phyloP scores from a whole-genome alignment of 2,888 invertebrate genomes.

The Lepidochitona cinerea region DNA sequence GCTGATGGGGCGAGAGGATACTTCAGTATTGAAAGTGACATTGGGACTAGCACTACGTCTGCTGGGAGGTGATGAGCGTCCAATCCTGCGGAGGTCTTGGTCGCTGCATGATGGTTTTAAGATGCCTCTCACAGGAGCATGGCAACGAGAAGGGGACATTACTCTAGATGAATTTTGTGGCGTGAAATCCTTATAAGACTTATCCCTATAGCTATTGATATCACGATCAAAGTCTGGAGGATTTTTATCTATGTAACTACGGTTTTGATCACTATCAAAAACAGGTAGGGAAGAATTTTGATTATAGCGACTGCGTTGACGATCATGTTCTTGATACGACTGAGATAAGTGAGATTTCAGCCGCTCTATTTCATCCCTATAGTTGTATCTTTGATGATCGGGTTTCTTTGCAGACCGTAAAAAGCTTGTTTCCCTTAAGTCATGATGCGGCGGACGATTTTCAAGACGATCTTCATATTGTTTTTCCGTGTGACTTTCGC shows the following conservation, averaged over 20 bases:
- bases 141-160: not conserved
- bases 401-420: not conserved
- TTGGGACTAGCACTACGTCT: not conserved
- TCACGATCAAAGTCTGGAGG: not conserved
- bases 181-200: not conserved
- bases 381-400: not conserved
- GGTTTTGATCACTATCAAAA: not conserved
- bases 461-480: not conserved
- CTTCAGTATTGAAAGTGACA: constrained; percentile 4
- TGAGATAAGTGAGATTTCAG: not conserved
- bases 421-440: not conserved
- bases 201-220: not conserved
- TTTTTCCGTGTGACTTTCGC: not conserved
- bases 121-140: not conserved
- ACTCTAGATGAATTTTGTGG: not conserved
- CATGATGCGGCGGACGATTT: not conserved
- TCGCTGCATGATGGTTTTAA: constrained; percentile 2
- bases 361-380: not conserved
- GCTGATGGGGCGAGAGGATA: not conserved
- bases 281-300: not conserved
- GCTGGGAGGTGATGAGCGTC: not conserved
- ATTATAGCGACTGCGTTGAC: not conserved
- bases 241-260: not conserved
- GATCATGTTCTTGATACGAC: not conserved
- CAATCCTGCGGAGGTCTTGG: not conserved